Evolutionary conservation across 1,140 invertebrate species (phyloP), one percentile per base, ranked within the genome.

Genomic region (Ceratina australensis): DNA sequence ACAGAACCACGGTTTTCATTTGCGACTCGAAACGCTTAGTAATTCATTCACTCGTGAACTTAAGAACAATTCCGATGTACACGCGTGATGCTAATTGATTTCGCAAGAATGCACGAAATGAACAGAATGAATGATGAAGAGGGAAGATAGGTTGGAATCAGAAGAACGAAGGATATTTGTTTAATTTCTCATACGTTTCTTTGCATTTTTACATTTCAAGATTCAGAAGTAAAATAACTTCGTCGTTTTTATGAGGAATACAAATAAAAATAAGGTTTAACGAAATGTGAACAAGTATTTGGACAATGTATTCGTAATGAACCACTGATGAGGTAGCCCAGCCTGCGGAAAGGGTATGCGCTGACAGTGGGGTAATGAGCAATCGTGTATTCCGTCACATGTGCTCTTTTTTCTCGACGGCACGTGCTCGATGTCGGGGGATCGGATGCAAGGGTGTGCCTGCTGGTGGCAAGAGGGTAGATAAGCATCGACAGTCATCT

Each of bases 401-500:
- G 87, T 90, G 87, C 80, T 42, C 72, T 86, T 85, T 85, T 83
- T 78, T 64, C 50, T 61, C 42, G n/a, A 68, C 75, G 89, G 88
- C 90, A 90, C 90, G 90, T 91, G 90, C 87, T 87, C 78, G 79
- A 85, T 87, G 79, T 82, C 80, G 74, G 72, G 84, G 84, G 79
- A 75, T 77, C 71, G 74, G 65, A 47, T 54, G 42, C 81, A 81
- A 76, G 86, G 76, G 86, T 83, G 82, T 85, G 90, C 87, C 88
- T 87, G 87, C 80, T 88, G 88, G 87, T 88, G 88, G 89, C 82
- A 82, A 87, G 83, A 89, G 91, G 90, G 86, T 90, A 92, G 90
- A 91, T 92, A 91, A 76, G 78, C 87, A 92, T 92, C 90, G 78
- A 83, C 88, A 92, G 91, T 92, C 90, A 91, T 92, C 90, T 91